These are phyloP conservation scores for Ligdia adustata DNA, from an alignment of 2,888 invertebrate species.

Conservation along the genomic window DNA sequence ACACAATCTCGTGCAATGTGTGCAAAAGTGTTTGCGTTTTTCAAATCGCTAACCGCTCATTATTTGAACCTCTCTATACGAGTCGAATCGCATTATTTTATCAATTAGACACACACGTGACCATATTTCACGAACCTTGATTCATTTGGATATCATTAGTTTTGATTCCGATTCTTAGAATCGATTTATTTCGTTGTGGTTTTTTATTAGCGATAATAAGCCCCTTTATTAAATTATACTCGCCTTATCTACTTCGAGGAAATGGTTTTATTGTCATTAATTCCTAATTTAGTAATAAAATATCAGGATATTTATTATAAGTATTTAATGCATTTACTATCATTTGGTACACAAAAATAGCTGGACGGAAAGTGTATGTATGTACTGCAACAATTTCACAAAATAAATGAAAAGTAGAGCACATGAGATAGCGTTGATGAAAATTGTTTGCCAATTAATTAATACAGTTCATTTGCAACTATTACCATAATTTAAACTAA, in stretches of 20 bases:
- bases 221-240: too few species aligned
- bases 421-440: too few species aligned
- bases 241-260: constrained; percentile 1
- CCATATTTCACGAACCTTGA: constrained; percentile 43
- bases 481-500: too few species aligned
- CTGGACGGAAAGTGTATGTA: constrained; percentile 19
- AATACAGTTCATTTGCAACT: not conserved
- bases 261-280: not conserved
- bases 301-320: not conserved
- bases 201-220: not conserved
- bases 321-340: too few species aligned
- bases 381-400: not conserved
- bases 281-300: not conserved
- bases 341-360: constrained; percentile 18
- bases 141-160: constrained; percentile 41
- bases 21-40: too few species aligned
- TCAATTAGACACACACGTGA: constrained; percentile 44
- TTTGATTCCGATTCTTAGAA: constrained; percentile 34
- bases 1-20: too few species aligned
- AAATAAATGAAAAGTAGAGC: too few species aligned
- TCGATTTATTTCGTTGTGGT: constrained; percentile 16
- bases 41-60: constrained; percentile 17
- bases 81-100: constrained; percentile 36
- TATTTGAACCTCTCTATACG: constrained; percentile 19
- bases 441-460: not conserved